Evolutionary conservation across 2,113 vertebrate species (phyloP).

Genomic region (Tringa solitaria): DNA sequence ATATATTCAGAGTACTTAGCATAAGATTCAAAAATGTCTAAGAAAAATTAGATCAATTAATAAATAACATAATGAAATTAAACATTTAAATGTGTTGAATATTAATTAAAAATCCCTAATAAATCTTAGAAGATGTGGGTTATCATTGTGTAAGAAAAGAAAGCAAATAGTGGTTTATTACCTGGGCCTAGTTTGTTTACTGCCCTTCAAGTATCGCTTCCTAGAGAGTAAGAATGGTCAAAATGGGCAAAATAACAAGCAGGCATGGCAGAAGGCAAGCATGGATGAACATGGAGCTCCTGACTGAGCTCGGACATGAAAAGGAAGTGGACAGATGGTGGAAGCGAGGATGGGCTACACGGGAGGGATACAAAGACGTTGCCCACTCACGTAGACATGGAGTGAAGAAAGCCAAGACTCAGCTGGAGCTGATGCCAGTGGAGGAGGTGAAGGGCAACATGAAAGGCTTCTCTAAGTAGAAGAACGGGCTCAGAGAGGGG

Average conservation of each 20-base stretch:
- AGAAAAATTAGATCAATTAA: slow-evolving; percentile 6
- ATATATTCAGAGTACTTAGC: neutral
- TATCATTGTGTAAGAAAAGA: neutral
- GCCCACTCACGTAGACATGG: neutral
- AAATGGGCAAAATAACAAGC: neutral
- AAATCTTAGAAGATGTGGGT: neutral
- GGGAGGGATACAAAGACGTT: neutral
- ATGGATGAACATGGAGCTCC: neutral
- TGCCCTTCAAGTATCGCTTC: neutral
- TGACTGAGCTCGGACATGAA: neutral
- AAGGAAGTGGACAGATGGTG: neutral
- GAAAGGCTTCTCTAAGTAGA: neutral
- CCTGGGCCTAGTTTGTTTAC: neutral
- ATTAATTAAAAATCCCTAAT: neutral
- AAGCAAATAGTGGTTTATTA: neutral
- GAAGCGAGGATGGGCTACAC: neutral
- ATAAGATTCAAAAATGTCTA: neutral
- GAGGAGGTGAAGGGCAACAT: neutral
- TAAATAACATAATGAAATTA: neutral
- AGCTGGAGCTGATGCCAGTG: neutral
- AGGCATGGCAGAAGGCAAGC: neutral
- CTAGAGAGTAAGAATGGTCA: neutral
- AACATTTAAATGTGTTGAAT: neutral
- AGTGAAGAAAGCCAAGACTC: neutral
- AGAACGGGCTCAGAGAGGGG: neutral